Base-by-base conservation (phyloP, 1,140 invertebrate species). In the Drosophila orena region DNA sequence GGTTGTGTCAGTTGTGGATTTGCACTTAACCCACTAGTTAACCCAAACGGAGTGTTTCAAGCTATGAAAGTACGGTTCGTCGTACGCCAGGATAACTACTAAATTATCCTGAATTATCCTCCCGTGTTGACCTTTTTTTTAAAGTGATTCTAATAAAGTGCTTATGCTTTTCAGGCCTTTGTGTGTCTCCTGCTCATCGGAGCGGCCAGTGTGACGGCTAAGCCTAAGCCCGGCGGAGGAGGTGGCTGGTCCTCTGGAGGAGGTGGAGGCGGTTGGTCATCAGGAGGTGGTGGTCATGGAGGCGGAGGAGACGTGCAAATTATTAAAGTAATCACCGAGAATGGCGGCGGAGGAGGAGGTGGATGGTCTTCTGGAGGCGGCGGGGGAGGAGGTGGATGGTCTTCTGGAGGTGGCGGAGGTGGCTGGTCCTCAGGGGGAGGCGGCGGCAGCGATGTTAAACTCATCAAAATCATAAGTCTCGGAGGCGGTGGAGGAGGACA, bases 121-220 rank as follows among this genome's bases (percentile, higher is more conserved):
- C 1, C 27, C 24, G 68, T 64, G 58, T 24, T 38, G 0, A 11
- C 24, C 27, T 46, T 52, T 46, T 46, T 38, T 68, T 40, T 75
- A 4, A 37, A 49, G 38, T 65, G 44, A 35, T 30, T 27, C 27
- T 66, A 2, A 68, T 17, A 10, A 17, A 38, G 34, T 65, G 12
- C 27, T 73, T 15, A 34, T 37, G 6, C 30, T 30, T 77, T 61
- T 17, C 70, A 91, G 85, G 74, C 85, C 22, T 91, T 91, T 76
- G 90, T 91, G 43, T 91, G 90, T 76, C 80, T 91, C 47, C 17
- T 91, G 74, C 55, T 91, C 30, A 80, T 91, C 46, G 85, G 90
- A 52, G 90, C 58, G 30, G 85, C 85, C 62, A 81, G 81, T 49
- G 90, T 91, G 10, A 71, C 79, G n/a, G 81, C 79, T 40, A 91